Conservation (phyloP, 2,113 vertebrate genomes). For the Tricholaema leucomelas region DNA sequence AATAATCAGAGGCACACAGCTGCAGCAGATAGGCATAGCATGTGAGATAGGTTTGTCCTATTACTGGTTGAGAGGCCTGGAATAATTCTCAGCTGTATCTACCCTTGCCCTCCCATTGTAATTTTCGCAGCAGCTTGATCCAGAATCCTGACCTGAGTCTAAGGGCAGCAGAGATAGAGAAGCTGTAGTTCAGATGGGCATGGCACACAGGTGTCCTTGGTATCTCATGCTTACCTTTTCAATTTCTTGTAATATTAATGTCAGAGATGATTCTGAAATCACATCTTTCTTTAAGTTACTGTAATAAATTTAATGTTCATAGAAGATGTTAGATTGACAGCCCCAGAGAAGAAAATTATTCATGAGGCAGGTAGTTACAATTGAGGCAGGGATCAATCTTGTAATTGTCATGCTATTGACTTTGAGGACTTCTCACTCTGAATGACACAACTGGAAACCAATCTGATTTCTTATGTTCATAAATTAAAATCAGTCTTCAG, state of each 20-base stretch:
- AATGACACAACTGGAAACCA: neutral
- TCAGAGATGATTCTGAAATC: neutral
- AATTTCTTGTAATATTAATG: neutral
- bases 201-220: neutral
- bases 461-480: neutral
- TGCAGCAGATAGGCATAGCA: fast-evolving
- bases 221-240: neutral
- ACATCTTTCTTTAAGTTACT: neutral
- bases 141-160: neutral
- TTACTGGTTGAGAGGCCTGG: neutral
- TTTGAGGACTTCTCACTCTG: neutral
- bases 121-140: neutral
- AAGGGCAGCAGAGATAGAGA: neutral
- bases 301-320: neutral
- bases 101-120: no score
- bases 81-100: neutral
- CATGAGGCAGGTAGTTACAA: neutral
- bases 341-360: neutral
- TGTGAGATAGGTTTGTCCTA: neutral
- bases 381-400: neutral
- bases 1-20: fast-evolving
- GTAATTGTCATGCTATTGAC: neutral
- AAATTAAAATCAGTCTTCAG: neutral
- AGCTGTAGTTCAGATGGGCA: neutral
- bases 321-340: neutral